Conservation (phyloP, 2,888 invertebrate genomes). For the Ceratothoa steindachneri region DNA sequence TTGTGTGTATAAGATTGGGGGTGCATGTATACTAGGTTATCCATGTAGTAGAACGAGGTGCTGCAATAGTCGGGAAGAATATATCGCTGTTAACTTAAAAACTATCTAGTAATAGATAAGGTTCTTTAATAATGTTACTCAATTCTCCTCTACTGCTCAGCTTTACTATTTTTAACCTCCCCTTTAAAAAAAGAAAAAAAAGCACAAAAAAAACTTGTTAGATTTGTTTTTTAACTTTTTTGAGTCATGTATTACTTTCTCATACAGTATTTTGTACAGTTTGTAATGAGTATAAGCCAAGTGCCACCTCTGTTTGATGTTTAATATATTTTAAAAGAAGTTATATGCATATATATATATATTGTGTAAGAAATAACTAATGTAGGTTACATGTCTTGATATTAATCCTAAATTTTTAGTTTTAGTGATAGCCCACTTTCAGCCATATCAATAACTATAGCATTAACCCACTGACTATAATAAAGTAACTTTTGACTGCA, state of each 20-base stretch:
- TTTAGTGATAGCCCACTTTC: not conserved
- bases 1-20: too few relatives aligned
- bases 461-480: not conserved
- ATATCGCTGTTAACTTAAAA: not conserved
- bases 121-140: not conserved
- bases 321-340: not conserved
- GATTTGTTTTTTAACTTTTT: not conserved
- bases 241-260: conserved; percentile 1
- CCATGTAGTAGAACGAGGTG: not conserved
- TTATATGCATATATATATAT: not conserved
- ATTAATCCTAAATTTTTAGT: not conserved
- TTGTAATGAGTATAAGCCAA: conserved; percentile 1
- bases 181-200: not conserved
- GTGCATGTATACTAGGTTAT: too few relatives aligned
- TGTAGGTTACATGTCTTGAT: not conserved
- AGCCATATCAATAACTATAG: conserved; percentile 5
- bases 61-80: not conserved
- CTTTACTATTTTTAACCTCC: not conserved
- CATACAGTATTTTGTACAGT: not conserved
- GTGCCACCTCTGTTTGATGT: not conserved
- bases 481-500: not conserved
- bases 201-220: conserved; percentile 6
- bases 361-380: not conserved
- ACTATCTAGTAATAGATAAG: not conserved
- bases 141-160: not conserved